phyloP scores from a whole-genome alignment of 1,140 invertebrate species.

The Fopius arisanus region DNA sequence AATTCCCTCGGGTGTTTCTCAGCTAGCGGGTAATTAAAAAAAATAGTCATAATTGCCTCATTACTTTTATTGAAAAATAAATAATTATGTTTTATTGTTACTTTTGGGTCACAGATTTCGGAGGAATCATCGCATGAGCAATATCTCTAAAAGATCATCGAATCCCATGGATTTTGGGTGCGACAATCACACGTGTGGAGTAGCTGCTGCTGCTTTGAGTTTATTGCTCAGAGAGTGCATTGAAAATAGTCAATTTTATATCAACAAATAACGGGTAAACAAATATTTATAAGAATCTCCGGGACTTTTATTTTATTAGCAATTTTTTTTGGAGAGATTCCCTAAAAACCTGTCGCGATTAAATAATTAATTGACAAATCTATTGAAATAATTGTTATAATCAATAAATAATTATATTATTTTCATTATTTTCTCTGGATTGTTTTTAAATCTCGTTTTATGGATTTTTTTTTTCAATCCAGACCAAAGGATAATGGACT shows the following conservation, averaged over 20 bases:
- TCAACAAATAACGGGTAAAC: background rate
- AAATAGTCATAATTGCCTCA: background rate
- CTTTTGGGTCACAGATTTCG: conserved; percentile 3
- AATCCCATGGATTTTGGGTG: conserved; percentile 48
- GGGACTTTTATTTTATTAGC: too few relatives aligned
- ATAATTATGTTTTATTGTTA: background rate
- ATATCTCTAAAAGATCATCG: conserved; percentile 32
- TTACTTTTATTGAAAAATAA: background rate
- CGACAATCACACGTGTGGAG: conserved; percentile 47
- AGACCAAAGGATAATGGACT: too few relatives aligned
- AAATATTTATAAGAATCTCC: background rate
- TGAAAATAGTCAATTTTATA: conserved; percentile 36
- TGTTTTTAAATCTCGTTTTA: too few relatives aligned
- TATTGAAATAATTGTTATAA: too few relatives aligned
- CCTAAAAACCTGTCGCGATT: too few relatives aligned
- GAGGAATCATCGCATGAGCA: background rate
- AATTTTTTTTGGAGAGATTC: too few relatives aligned
- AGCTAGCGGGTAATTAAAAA: conserved; percentile 35
- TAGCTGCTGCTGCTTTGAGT: conserved; percentile 45
- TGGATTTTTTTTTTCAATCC: too few relatives aligned
- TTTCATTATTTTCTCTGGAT: too few relatives aligned
- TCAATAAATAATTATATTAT: too few relatives aligned
- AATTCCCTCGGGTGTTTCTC: conserved; percentile 49
- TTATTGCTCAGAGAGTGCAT: conserved; percentile 47
- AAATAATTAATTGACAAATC: too few relatives aligned